A percentile compares a stretch with the other conserved stretches of the same genome.
Conservation (phyloP, 2,888 invertebrate genomes). For the Cephalotes varians region DNA sequence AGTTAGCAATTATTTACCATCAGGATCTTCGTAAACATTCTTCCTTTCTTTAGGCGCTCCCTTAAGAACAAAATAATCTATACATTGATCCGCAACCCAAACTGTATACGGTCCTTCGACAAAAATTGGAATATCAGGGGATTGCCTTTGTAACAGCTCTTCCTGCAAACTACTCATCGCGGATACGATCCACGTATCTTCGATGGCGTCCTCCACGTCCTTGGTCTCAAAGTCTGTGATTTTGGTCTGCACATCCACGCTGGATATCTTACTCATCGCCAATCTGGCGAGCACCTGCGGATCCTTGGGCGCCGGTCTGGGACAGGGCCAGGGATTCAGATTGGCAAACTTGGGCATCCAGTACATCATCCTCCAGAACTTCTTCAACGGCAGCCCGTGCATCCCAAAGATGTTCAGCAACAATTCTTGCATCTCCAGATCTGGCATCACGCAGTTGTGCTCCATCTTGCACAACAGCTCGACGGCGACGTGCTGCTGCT, state of each 20-base stretch:
- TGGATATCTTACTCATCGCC: slow-evolving; percentile 94
- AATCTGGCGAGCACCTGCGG: slow-evolving; percentile 92
- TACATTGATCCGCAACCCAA: slow-evolving; percentile 91
- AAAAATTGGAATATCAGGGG: slow-evolving; percentile 89
- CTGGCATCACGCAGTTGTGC: slow-evolving; percentile 95
- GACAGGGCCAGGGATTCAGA: slow-evolving; percentile 94
- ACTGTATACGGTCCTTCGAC: slow-evolving; percentile 95
- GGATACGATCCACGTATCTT: slow-evolving; percentile 97
- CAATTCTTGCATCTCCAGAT: slow-evolving; percentile 94
- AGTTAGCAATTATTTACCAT: slow-evolving; percentile 87
- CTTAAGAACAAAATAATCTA: slow-evolving; percentile 94
- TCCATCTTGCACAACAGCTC: slow-evolving; percentile 98
- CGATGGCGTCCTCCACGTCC: slow-evolving; percentile 91
- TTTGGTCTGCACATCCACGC: slow-evolving; percentile 91
- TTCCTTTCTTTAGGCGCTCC: slow-evolving; percentile 86
- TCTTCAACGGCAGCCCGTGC: slow-evolving; percentile 90
- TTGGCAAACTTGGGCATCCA: slow-evolving; percentile 98
- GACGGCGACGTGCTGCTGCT: slow-evolving; percentile 97
- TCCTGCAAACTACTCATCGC: slow-evolving; percentile 93
- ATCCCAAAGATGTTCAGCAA: slow-evolving; percentile 94
- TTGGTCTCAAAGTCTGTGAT: slow-evolving; percentile 90
- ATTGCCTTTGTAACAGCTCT: slow-evolving; percentile 89
- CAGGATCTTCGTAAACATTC: slow-evolving; percentile 86
- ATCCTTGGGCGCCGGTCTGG: slow-evolving; percentile 92
- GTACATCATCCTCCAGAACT: slow-evolving; percentile 94